Percentiles rank a stretch among this genome's conserved stretches.
These are phyloP conservation scores for Syngnathus acus DNA, from an alignment of 2,797 vertebrate species.

Conservation along the genomic window DNA sequence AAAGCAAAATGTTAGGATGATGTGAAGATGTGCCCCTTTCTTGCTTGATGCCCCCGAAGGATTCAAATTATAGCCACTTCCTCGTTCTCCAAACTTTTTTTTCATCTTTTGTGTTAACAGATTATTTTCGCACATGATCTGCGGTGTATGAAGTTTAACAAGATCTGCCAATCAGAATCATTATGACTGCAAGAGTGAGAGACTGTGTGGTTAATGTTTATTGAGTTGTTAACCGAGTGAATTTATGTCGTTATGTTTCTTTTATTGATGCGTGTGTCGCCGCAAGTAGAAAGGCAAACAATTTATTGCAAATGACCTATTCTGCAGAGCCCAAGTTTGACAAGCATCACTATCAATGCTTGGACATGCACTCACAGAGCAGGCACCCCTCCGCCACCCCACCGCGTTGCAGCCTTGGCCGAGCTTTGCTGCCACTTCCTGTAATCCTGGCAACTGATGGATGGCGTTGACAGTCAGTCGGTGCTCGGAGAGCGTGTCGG, in stretches of 20 bases:
- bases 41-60: too few species aligned
- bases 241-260: background rate
- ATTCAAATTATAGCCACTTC: too few species aligned
- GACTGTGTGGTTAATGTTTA: background rate
- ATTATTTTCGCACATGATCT: too few species aligned
- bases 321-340: background rate
- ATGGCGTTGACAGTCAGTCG: conserved; percentile 33
- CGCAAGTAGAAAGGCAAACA: background rate
- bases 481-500: conserved; percentile 32
- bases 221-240: background rate
- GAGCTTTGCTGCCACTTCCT: conserved; percentile 13
- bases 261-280: background rate
- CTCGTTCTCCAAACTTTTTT: too few species aligned
- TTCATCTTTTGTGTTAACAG: too few species aligned
- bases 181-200: background rate
- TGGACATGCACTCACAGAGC: conserved; percentile 1
- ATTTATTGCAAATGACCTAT: background rate
- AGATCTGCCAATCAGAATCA: too few species aligned
- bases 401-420: conserved; percentile 24
- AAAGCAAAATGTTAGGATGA: too few species aligned
- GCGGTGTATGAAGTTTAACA: too few species aligned
- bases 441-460: conserved; percentile 44
- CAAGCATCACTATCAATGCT: background rate
- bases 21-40: too few species aligned
- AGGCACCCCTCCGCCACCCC: conserved; percentile 10